Evolutionary conservation across 2,888 invertebrate species (phyloP).

Genomic region (Orthosia gracilis): DNA sequence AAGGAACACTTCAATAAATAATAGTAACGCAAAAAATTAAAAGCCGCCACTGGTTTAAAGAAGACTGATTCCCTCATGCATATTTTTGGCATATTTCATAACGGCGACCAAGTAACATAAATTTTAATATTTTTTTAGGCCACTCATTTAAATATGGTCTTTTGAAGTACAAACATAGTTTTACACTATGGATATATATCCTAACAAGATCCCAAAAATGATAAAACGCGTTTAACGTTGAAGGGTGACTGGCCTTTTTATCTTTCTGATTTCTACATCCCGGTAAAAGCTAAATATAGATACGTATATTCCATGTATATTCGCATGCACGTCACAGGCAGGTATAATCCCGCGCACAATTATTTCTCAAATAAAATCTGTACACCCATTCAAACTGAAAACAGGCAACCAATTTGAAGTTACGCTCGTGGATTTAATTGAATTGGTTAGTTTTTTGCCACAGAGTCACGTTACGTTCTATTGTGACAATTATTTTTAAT

Average conservation of each 20-base stretch:
- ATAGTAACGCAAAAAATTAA: conserved; percentile 4
- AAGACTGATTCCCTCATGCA: not conserved
- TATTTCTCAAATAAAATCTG: conserved; percentile 56
- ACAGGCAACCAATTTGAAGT: conserved; percentile 62
- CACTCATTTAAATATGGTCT: no score
- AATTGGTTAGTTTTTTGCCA: conserved; percentile 57
- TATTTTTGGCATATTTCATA: not conserved
- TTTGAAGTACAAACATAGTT: no score
- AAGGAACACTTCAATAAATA: not conserved
- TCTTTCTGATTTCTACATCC: not conserved
- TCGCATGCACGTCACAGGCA: conserved; percentile 31
- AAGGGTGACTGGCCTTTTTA: not conserved
- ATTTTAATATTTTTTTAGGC: no score
- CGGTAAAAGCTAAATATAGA: not conserved
- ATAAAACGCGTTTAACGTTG: no score
- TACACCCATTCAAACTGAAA: conserved; percentile 54
- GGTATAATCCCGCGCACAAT: conserved; percentile 36
- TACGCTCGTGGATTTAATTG: conserved; percentile 55
- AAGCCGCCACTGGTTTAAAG: not conserved
- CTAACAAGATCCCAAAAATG: no score
- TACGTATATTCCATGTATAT: not conserved
- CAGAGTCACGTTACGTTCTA: conserved; percentile 27
- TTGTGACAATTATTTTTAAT: conserved; percentile 51
- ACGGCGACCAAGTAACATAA: not conserved
- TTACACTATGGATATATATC: no score